Conservation (phyloP, 2,113 vertebrate species). For the Polypterus bichir region DNA sequence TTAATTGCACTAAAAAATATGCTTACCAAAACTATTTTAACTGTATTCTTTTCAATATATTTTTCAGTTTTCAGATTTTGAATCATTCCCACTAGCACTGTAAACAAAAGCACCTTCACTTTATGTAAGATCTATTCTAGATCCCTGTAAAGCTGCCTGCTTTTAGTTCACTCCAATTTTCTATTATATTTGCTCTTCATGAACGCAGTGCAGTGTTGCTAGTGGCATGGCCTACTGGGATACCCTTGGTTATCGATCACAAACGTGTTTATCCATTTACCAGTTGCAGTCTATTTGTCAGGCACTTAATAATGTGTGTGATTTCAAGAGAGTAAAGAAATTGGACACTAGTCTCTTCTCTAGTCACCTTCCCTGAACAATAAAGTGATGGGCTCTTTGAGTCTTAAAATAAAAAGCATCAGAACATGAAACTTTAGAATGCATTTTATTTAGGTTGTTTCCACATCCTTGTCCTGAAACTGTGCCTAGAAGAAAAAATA, state of each 20-base stretch:
- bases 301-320: slow-evolving; percentile 16
- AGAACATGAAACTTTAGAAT: slow-evolving; percentile 13
- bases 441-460: slow-evolving; percentile 11
- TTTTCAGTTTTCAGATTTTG: too few relatives aligned
- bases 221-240: not conserved
- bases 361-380: slow-evolving; percentile 14
- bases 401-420: slow-evolving; percentile 11
- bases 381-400: slow-evolving; percentile 7
- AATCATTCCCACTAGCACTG: too few relatives aligned
- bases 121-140: too few relatives aligned
- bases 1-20: too few relatives aligned
- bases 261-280: slow-evolving; percentile 17
- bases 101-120: too few relatives aligned
- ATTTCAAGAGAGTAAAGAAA: slow-evolving; percentile 9
- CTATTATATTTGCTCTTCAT: slow-evolving; percentile 6
- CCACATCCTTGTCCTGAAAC: too few relatives aligned
- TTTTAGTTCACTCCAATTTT: not conserved
- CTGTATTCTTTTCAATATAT: too few relatives aligned
- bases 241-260: slow-evolving; percentile 15
- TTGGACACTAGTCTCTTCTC: slow-evolving; percentile 12
- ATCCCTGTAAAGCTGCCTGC: too few relatives aligned
- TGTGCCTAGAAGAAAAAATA: too few relatives aligned
- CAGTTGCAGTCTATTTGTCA: slow-evolving; percentile 18
- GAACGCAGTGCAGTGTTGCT: slow-evolving; percentile 7
- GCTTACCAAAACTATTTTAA: too few relatives aligned